phyloP scores from a whole-genome alignment of 1,140 invertebrate genomes.

The Yoshiicerus persimilis region DNA sequence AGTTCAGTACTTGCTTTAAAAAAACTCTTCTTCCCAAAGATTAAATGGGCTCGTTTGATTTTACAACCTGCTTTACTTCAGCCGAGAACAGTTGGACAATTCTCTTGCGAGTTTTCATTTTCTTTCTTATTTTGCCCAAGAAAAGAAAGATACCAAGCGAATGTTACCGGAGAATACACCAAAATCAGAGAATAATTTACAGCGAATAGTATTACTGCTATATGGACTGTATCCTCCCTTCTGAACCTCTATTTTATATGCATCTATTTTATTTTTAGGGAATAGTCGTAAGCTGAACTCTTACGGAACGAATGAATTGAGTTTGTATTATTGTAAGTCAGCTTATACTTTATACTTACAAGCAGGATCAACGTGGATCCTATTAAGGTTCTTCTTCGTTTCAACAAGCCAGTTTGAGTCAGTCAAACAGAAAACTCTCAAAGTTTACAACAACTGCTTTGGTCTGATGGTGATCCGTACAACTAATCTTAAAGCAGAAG shows the following conservation, averaged over 20 bases:
- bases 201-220: background rate
- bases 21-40: background rate
- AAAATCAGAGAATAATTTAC: background rate
- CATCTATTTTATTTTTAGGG: background rate
- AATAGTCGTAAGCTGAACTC: background rate
- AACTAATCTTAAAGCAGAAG: constrained; percentile 1
- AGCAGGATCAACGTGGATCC: background rate
- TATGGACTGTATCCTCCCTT: background rate
- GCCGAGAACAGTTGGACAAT: background rate
- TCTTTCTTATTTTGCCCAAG: background rate
- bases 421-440: background rate
- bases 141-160: background rate
- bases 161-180: background rate
- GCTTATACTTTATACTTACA: background rate
- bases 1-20: constrained; percentile 3
- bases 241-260: too few relatives aligned
- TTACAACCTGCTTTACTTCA: constrained; percentile 1
- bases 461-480: background rate
- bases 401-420: background rate
- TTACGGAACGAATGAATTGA: background rate
- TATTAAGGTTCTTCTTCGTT: background rate
- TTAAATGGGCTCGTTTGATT: constrained; percentile 13
- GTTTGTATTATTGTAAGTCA: background rate
- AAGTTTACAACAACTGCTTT: background rate
- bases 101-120: background rate